Evolutionary conservation across 1,140 invertebrate genomes (phyloP).

Genomic region (Ips nitidus): DNA sequence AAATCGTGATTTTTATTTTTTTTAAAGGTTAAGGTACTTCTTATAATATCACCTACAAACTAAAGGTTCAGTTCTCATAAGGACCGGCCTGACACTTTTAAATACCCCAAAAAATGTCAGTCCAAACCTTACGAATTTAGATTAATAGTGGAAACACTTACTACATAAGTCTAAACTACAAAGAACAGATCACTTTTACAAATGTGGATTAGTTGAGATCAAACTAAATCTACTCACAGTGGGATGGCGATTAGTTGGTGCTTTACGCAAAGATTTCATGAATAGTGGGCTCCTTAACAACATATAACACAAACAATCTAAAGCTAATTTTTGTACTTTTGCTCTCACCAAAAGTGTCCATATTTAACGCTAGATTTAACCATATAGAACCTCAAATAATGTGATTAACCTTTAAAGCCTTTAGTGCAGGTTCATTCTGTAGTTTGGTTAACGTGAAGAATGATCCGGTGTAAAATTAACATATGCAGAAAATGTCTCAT

Average conservation of each 20-base stretch:
- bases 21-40: slow-evolving; percentile 9
- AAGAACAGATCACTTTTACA: not conserved
- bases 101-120: slow-evolving; percentile 36
- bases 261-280: no score
- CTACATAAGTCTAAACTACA: not conserved
- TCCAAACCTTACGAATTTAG: slow-evolving; percentile 19
- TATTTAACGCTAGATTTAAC: slow-evolving; percentile 7
- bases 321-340: slow-evolving; percentile 50
- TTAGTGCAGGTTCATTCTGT: no score
- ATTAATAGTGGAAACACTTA: not conserved
- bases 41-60: slow-evolving; percentile 19
- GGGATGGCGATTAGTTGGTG: no score
- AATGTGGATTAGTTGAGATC: not conserved
- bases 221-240: not conserved
- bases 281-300: no score
- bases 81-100: slow-evolving; percentile 29
- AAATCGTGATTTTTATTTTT: not conserved
- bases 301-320: not conserved
- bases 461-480: no score
- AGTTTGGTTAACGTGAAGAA: no score
- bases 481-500: no score
- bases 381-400: not conserved
- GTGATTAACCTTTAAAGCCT: not conserved
- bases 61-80: slow-evolving; percentile 28
- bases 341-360: slow-evolving; percentile 50